phyloP scores from a whole-genome alignment of 2,797 vertebrate genomes.

The Myotis findleyi region DNA sequence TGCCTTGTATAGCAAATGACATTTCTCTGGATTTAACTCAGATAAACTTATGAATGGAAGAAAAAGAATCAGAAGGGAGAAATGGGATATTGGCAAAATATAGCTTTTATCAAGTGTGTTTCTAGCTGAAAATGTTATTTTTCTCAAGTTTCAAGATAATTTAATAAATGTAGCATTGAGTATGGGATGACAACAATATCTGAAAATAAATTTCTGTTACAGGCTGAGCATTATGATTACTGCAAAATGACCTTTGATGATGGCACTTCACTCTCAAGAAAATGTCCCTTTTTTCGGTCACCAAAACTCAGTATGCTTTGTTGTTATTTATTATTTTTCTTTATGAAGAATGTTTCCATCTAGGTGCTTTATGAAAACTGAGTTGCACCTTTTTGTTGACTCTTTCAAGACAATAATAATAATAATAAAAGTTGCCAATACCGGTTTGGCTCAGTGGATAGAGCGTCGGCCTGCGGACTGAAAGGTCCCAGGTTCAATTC shows the following conservation, averaged over 20 bases:
- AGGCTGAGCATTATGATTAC: neutral
- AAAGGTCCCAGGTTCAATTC: too few relatives aligned
- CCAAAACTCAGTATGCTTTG: neutral
- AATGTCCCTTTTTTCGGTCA: neutral
- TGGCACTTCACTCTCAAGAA: neutral
- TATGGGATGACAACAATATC: neutral
- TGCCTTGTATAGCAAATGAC: neutral
- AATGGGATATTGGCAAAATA: constrained; percentile 29
- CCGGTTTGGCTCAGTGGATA: too few relatives aligned
- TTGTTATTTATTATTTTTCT: neutral
- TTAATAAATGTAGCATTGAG: neutral
- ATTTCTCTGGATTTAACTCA: neutral
- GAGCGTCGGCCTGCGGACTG: too few relatives aligned
- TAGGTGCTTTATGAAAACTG: neutral
- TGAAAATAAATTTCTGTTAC: constrained; percentile 18
- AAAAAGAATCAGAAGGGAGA: neutral
- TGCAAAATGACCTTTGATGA: neutral
- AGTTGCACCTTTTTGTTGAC: neutral
- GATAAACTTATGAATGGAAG: neutral
- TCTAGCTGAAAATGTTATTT: constrained; percentile 24
- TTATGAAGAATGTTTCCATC: neutral
- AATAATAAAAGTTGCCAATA: neutral
- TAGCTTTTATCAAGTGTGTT: neutral
- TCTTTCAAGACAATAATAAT: neutral
- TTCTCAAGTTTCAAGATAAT: neutral